A percentile compares a stretch with the other conserved stretches of the same genome.
Conservation (phyloP, 2,888 invertebrate species). For the Hirudinaria manillensis region DNA sequence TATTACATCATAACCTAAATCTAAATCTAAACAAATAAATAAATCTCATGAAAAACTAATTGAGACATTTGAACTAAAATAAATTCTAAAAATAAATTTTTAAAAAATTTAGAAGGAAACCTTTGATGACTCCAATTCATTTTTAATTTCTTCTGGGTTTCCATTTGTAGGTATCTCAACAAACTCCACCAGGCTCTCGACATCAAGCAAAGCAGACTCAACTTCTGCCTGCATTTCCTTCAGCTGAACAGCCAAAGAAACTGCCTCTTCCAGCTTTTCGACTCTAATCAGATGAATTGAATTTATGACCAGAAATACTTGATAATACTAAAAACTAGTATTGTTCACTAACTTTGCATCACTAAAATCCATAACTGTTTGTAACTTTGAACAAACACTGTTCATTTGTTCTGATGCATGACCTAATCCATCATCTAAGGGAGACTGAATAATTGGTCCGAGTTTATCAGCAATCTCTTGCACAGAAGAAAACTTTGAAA, state of each 20-base stretch:
- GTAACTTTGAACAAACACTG: neutral
- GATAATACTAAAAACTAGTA: neutral
- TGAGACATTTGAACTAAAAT: too few relatives aligned
- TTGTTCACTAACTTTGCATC: slow-evolving; percentile 1
- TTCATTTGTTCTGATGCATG: slow-evolving; percentile 2
- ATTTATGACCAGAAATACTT: neutral
- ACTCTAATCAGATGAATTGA: slow-evolving; percentile 35
- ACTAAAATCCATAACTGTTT: neutral
- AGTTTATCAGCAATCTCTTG: slow-evolving; percentile 15
- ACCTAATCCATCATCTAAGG: neutral
- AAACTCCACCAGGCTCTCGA: slow-evolving; percentile 27
- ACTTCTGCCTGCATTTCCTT: slow-evolving; percentile 25
- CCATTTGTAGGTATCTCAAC: slow-evolving; percentile 30
- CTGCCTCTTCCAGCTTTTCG: slow-evolving; percentile 49
- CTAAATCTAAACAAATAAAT: too few relatives aligned
- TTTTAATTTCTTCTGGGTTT: slow-evolving; percentile 28
- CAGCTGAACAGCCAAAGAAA: slow-evolving; percentile 48
- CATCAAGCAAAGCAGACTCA: slow-evolving; percentile 5
- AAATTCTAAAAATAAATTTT: neutral
- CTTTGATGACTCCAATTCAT: slow-evolving; percentile 32
- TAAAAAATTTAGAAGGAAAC: slow-evolving; percentile 7
- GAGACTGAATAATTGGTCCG: slow-evolving; percentile 11
- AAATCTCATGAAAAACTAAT: too few relatives aligned
- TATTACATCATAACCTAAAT: too few relatives aligned
- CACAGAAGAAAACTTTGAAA: slow-evolving; percentile 8